Evolutionary conservation across 1,140 invertebrate genomes (phyloP), one percentile per base, ranked within the genome.

Genomic region (Lineus longissimus): DNA sequence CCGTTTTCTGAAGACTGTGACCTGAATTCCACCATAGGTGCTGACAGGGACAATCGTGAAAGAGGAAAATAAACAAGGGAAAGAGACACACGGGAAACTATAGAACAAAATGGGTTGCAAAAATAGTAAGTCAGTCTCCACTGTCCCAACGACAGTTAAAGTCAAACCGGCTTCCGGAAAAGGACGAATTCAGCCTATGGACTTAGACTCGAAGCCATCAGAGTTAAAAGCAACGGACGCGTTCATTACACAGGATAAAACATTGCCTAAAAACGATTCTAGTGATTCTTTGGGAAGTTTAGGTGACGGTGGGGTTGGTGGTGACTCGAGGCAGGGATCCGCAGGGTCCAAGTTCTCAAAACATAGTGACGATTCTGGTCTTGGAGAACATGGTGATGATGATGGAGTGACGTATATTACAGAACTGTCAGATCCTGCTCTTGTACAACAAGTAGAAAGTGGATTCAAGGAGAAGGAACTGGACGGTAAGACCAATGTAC

Each of bases 221-320:
- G 25, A 51, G 47, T 9, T 51, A 7, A 27, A 23, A 51, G 4
- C 25, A 19, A 51, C 6, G n/a, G 47, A 51, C 47, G n/a, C n/a
- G n/a, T 23, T 23, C 47, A 51, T 27, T 23, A 23, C 47, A 6
- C 25, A 19, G 47, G 25, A 51, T 23, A 51, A 51, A n/a, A 23
- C 47, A 23, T 51, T 51, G n/a, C n/a, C 6, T 4, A 92, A 94
- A 1, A 22, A n/a, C 40, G 19, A 41, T 22, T 59, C 58, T 27
- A 36, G 25, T 41, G 19, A 17, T 23, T 73, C 71, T 2, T 65
- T 63, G 25, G 65, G 65, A 0, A 71, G 67, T 63, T 56, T 73
- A 54, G 67, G 65, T 2, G 68, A 69, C 30, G 47, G 65, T 1
- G 45, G 61, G 11, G 69, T 66, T 9, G 17, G 65, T 47, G 63